Percentiles rank a stretch among this genome's conserved stretches.
Evolutionary conservation across 2,113 vertebrate species (phyloP).

Genomic region (Rhineura floridana): DNA sequence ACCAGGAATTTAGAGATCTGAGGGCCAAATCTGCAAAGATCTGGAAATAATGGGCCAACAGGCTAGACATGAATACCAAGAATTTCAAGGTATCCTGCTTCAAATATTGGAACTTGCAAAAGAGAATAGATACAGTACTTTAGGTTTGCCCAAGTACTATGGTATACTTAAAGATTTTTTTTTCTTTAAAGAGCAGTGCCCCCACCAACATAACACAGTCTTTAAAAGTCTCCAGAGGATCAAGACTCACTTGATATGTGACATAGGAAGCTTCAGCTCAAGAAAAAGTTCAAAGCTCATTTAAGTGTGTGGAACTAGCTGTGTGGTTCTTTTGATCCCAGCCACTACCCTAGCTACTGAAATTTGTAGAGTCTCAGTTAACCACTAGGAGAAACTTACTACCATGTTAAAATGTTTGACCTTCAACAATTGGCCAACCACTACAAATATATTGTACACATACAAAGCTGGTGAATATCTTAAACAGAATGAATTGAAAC

Average conservation of each 20-base stretch:
- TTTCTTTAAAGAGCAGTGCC: not conserved
- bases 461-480: slow-evolving; percentile 10
- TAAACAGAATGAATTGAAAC: slow-evolving; percentile 1
- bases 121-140: not conserved
- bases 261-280: not conserved
- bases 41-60: not conserved
- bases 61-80: not conserved
- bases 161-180: not conserved
- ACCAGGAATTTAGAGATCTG: not conserved
- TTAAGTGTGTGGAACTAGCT: not conserved
- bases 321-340: not conserved
- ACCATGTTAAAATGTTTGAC: not conserved
- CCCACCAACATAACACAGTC: not conserved
- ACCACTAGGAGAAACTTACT: not conserved
- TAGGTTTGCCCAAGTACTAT: not conserved
- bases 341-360: not conserved
- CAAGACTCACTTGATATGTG: not conserved
- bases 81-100: not conserved
- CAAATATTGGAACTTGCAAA: not conserved
- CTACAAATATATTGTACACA: not conserved
- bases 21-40: slow-evolving; percentile 11
- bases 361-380: not conserved
- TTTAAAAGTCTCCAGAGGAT: not conserved
- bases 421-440: not conserved
- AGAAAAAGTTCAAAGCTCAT: not conserved